These are phyloP conservation scores for Brachymystax lenok DNA, from an alignment of 2,797 vertebrate genomes.

Conservation along the genomic window DNA sequence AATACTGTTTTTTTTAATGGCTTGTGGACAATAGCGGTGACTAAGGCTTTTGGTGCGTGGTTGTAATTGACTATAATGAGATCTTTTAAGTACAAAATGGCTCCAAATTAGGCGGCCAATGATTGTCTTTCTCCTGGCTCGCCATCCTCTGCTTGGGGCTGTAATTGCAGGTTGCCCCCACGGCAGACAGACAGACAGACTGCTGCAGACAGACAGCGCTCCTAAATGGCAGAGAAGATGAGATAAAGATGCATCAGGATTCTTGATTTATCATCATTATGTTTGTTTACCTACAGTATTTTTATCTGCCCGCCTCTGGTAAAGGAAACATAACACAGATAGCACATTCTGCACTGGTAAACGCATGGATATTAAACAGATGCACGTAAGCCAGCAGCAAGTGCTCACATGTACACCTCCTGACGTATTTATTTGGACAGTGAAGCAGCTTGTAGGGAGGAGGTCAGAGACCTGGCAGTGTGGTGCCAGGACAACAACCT, in stretches of 20 bases:
- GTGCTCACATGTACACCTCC: too few relatives aligned
- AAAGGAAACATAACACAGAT: not conserved
- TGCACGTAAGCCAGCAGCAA: not conserved
- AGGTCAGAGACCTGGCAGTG: too few relatives aligned
- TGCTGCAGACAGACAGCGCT: not conserved
- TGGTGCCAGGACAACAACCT: too few relatives aligned
- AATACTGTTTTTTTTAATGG: not conserved
- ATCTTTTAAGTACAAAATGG: constrained; percentile 44
- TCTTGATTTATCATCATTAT: constrained; percentile 22
- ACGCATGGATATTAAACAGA: not conserved
- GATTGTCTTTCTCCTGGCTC: constrained; percentile 20
- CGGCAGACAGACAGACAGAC: constrained; percentile 4
- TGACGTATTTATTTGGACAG: too few relatives aligned
- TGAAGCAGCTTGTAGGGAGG: too few relatives aligned
- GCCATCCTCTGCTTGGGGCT: constrained; percentile 25
- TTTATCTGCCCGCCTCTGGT: not conserved
- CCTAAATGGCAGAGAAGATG: not conserved
- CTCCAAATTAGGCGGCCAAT: constrained; percentile 40
- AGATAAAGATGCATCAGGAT: not conserved
- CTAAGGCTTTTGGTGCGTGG: constrained; percentile 13
- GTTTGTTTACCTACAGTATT: constrained; percentile 23
- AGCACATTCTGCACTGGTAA: not conserved
- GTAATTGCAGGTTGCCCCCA: constrained; percentile 49
- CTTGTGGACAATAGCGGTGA: constrained; percentile 17
- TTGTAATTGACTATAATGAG: constrained; percentile 34